These are phyloP conservation scores for Gallinago jamesoni DNA, from an alignment of 2,113 vertebrate genomes.

Conservation along the genomic window DNA sequence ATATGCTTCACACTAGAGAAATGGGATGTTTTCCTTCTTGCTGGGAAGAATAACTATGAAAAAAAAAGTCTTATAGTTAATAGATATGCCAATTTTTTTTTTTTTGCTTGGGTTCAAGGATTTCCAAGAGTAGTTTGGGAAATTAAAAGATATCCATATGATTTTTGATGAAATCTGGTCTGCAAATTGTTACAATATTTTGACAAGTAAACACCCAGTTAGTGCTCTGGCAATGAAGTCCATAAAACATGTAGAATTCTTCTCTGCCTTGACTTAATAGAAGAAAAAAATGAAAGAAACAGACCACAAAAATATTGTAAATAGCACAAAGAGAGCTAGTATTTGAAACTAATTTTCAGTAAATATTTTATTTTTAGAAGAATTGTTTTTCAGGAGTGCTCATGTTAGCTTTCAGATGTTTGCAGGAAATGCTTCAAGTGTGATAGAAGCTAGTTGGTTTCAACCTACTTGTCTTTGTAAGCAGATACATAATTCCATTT, in stretches of 20 bases:
- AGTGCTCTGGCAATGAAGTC: neutral
- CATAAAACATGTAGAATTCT: neutral
- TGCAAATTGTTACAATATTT: neutral
- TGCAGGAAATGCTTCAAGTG: neutral
- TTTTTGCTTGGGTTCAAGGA: neutral
- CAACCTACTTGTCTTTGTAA: neutral
- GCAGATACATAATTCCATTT: neutral
- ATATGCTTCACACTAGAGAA: neutral
- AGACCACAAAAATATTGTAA: neutral
- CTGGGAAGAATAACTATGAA: neutral
- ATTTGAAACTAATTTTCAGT: neutral
- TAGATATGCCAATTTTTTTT: neutral
- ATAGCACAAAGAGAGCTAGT: neutral
- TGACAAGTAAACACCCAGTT: neutral
- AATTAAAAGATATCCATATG: neutral
- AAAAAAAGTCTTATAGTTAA: neutral
- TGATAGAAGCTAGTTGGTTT: neutral
- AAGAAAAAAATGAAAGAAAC: neutral
- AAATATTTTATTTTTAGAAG: neutral
- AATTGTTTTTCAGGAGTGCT: neutral
- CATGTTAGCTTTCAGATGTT: neutral
- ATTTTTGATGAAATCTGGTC: neutral
- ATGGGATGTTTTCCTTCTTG: neutral
- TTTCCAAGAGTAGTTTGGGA: neutral
- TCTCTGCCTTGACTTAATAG: neutral